phyloP scores from a whole-genome alignment of 2,888 invertebrate genomes.

The Lamproptera curius region DNA sequence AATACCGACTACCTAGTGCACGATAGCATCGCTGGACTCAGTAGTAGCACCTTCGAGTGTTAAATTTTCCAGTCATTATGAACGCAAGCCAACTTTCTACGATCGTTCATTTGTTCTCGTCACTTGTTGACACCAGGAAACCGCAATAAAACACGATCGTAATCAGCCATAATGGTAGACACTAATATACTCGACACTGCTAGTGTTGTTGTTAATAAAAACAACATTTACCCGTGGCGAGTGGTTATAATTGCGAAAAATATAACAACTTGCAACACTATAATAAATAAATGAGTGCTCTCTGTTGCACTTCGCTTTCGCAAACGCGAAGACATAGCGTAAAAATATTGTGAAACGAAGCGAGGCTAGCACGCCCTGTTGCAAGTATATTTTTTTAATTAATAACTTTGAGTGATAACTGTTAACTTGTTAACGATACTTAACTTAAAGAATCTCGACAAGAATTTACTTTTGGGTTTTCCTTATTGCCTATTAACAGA shows the following conservation, averaged over 20 bases:
- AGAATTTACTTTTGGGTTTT: too few species aligned
- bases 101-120: neutral
- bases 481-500: too few species aligned
- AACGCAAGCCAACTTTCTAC: too few species aligned
- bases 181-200: neutral
- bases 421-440: too few species aligned
- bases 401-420: neutral
- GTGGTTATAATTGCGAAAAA: slow-evolving; percentile 30
- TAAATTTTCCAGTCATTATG: too few species aligned
- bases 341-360: slow-evolving; percentile 56
- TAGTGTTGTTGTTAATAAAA: too few species aligned
- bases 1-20: neutral
- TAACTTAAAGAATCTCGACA: too few species aligned
- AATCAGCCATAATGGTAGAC: neutral
- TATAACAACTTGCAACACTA: slow-evolving; percentile 13
- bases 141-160: slow-evolving; percentile 7
- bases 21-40: neutral
- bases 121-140: neutral
- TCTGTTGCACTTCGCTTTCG: slow-evolving; percentile 55
- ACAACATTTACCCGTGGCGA: neutral
- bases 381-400: slow-evolving; percentile 40
- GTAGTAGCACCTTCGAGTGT: neutral
- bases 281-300: slow-evolving; percentile 42
- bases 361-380: slow-evolving; percentile 49
- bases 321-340: slow-evolving; percentile 62